Base-by-base conservation (phyloP, 1,140 invertebrate genomes). In the Hestina assimilis region DNA sequence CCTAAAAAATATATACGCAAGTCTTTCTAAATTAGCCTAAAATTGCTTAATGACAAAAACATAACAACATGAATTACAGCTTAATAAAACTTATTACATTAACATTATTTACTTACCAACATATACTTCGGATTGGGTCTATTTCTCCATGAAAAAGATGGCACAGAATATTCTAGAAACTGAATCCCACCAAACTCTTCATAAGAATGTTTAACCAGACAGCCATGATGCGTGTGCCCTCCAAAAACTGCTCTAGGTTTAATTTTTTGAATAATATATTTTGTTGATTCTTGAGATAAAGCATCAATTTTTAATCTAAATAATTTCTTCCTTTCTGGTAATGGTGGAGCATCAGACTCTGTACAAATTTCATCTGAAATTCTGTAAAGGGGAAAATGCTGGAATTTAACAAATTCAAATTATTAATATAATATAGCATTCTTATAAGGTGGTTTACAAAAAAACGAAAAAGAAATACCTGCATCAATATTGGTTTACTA, bases 111-210 rank as follows among this genome's bases (percentile, higher is more conserved):
- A 59, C 77, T 91, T 90, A 96, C 94, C 90, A 99, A 84, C 73
- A 97, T 91, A 88, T 96, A 97, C 59, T 95, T 96, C 0, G 98
- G 98, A 89, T 96, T 94, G 50, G 95, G 91, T 82, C 96, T 96
- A 87, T 99, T 99, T 53, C 98, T 90, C 97, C 97, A 99, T 78
- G 94, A 98, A 73, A 99, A 99, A 9, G 97, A 99, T 1, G 97
- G 92, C 19, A 99, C 91, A 4, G 97, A 95, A 56, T 93, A 92
- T 89, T 95, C 94, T 35, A 90, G 68, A 58, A 91, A 88, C 21
- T 83, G 47, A 4, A 70, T 31, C 50, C 17, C 33, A 41, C 48
- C 64, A 38, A 74, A 80, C 8, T 85, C 76, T 40, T 87, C 64
- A 59, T 78, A 70, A 4, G 72, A 70, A 71, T 92, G 88, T 12